These are phyloP conservation scores for Stenotaenia linearis DNA, from an alignment of 2,888 invertebrate species.

Conservation along the genomic window DNA sequence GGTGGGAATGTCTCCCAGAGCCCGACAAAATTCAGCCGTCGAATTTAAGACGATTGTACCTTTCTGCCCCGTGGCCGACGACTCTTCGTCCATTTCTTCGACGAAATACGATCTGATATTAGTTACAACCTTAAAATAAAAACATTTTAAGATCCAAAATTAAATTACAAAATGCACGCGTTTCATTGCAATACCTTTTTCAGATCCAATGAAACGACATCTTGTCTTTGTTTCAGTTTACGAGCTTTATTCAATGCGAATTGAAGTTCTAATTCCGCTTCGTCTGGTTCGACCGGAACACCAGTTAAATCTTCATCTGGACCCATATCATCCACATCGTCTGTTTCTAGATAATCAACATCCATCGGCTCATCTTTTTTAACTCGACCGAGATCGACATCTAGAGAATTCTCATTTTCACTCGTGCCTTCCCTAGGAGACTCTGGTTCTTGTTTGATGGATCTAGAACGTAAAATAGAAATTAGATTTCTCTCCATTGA, in stretches of 20 bases:
- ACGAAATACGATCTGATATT: neutral
- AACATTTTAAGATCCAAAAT: neutral
- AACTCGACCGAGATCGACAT: neutral
- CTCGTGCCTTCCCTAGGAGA: neutral
- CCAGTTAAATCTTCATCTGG: constrained; percentile 50
- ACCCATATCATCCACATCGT: constrained; percentile 36
- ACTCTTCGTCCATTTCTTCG: neutral
- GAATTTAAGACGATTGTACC: constrained; percentile 72
- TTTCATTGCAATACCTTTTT: no score
- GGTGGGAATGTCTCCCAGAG: constrained; percentile 90
- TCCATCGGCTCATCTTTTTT: constrained; percentile 20
- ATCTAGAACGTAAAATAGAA: neutral
- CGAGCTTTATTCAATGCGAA: constrained; percentile 66
- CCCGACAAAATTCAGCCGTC: constrained; percentile 94
- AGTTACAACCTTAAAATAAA: neutral
- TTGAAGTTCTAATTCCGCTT: constrained; percentile 62
- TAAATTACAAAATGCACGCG: neutral
- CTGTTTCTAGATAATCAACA: neutral
- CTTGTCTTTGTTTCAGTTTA: constrained; percentile 58
- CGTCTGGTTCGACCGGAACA: constrained; percentile 62
- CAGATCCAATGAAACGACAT: neutral
- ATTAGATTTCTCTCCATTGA: neutral
- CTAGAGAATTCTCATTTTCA: neutral
- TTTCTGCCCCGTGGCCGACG: constrained; percentile 10
- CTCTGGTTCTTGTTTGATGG: neutral